Percentiles rank a stretch among this genome's conserved stretches.
Evolutionary conservation across 1,140 invertebrate species (phyloP).

Genomic region (Melipona quadrifasciata): DNA sequence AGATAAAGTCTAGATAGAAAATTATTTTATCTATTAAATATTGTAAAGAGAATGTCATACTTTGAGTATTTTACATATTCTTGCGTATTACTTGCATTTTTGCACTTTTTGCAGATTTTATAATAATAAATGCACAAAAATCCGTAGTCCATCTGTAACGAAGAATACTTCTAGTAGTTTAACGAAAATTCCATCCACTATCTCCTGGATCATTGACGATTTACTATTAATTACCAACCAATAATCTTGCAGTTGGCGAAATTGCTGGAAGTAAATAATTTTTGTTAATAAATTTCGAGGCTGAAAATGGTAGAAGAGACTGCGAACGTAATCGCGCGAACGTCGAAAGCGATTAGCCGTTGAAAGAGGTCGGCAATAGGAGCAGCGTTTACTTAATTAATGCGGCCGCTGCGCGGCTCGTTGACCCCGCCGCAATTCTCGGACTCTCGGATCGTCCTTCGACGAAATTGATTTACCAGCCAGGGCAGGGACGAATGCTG

Average conservation of each 20-base stretch:
- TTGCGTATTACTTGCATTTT: too few relatives aligned
- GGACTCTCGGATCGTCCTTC: constrained; percentile 58
- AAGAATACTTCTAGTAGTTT: too few relatives aligned
- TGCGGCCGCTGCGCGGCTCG: constrained; percentile 55
- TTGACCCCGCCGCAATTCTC: constrained; percentile 62
- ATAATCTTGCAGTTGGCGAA: too few relatives aligned
- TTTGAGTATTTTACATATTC: too few relatives aligned
- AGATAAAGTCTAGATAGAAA: too few relatives aligned
- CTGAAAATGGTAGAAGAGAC: not conserved
- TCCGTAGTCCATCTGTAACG: too few relatives aligned
- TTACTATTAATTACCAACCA: not conserved
- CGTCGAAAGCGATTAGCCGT: constrained; percentile 48
- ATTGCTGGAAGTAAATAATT: not conserved
- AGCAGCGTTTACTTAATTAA: constrained; percentile 67
- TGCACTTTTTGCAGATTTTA: too few relatives aligned
- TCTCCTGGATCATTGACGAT: too few relatives aligned
- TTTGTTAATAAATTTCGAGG: not conserved
- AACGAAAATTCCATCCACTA: too few relatives aligned
- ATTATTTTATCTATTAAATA: too few relatives aligned
- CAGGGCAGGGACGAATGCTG: not conserved
- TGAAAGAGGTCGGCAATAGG: constrained; percentile 66
- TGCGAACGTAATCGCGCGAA: constrained; percentile 8
- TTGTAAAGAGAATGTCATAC: too few relatives aligned
- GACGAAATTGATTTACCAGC: constrained; percentile 51
- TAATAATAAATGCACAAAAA: too few relatives aligned